A percentile compares a stretch with the other conserved stretches of the same genome.
phyloP scores from a whole-genome alignment of 2,888 invertebrate genomes.

The Platycnemis pennipes region DNA sequence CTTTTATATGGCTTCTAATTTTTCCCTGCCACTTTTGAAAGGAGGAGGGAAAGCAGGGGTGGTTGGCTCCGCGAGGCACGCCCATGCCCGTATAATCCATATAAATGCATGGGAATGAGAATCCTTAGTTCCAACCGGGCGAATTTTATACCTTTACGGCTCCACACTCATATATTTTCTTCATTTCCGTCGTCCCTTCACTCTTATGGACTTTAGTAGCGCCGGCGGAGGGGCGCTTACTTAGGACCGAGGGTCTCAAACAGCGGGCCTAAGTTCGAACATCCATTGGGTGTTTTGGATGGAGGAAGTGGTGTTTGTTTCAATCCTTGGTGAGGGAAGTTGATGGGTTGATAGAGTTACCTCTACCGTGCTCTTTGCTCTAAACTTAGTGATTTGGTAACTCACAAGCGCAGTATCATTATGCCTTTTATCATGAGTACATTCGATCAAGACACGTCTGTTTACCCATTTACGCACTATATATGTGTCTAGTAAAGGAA shows the following conservation, averaged over 20 bases:
- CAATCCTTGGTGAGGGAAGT: not conserved
- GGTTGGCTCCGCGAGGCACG: not conserved
- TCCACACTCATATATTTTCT: not conserved
- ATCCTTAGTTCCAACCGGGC: slow-evolving; percentile 40
- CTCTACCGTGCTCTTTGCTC: too few relatives aligned
- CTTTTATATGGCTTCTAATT: slow-evolving; percentile 61
- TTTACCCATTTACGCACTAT: too few relatives aligned
- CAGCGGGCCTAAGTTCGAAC: not conserved
- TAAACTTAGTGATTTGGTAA: too few relatives aligned
- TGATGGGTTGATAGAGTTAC: not conserved
- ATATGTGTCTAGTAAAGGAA: too few relatives aligned
- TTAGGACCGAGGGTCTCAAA: not conserved
- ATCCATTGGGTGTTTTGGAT: too few relatives aligned
- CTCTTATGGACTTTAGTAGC: not conserved
- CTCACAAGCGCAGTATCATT: too few relatives aligned
- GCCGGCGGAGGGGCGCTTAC: not conserved
- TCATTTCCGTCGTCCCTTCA: not conserved
- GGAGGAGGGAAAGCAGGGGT: not conserved
- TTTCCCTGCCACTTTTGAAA: slow-evolving; percentile 11
- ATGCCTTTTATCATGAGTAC: too few relatives aligned
- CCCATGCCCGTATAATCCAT: slow-evolving; percentile 25
- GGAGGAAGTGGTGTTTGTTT: too few relatives aligned
- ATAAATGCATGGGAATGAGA: slow-evolving; percentile 12
- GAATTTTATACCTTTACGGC: slow-evolving; percentile 4
- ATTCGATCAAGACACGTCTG: too few relatives aligned